Evolutionary conservation across 2,888 invertebrate species (phyloP).

Genomic region (Marronus borbonicus): DNA sequence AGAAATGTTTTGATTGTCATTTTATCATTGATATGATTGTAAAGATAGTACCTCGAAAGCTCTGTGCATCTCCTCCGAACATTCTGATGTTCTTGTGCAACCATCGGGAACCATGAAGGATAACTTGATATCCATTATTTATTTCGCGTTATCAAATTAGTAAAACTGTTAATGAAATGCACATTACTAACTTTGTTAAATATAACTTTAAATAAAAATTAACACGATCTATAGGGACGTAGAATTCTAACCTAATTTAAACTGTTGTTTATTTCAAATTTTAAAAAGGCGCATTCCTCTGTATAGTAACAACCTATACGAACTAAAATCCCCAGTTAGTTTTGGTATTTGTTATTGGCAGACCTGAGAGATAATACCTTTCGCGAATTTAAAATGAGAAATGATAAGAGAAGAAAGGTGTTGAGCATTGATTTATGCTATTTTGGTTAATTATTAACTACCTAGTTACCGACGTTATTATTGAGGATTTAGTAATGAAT

Average conservation of each 20-base stretch:
- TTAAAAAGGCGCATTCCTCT: neutral
- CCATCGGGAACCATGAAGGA: constrained; percentile 73
- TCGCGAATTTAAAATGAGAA: too few species aligned
- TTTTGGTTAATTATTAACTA: too few species aligned
- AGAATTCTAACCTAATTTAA: neutral
- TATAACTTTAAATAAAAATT: neutral
- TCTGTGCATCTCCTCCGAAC: constrained; percentile 59
- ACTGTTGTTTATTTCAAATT: neutral
- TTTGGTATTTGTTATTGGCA: too few species aligned
- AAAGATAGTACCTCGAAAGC: constrained; percentile 72
- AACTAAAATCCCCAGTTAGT: too few species aligned
- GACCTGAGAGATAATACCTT: too few species aligned
- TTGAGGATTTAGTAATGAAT: too few species aligned
- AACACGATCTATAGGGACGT: too few species aligned
- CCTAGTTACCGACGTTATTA: too few species aligned
- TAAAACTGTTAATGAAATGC: neutral
- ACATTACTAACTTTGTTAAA: neutral
- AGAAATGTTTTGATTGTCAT: constrained; percentile 52
- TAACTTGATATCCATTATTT: constrained; percentile 20
- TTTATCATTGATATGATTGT: neutral
- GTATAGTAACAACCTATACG: too few species aligned
- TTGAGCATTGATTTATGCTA: too few species aligned
- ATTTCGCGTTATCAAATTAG: neutral
- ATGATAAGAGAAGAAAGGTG: too few species aligned
- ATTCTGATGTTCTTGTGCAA: constrained; percentile 71